Conservation (phyloP, 2,888 invertebrate species). For the Tetragonisca angustula region DNA sequence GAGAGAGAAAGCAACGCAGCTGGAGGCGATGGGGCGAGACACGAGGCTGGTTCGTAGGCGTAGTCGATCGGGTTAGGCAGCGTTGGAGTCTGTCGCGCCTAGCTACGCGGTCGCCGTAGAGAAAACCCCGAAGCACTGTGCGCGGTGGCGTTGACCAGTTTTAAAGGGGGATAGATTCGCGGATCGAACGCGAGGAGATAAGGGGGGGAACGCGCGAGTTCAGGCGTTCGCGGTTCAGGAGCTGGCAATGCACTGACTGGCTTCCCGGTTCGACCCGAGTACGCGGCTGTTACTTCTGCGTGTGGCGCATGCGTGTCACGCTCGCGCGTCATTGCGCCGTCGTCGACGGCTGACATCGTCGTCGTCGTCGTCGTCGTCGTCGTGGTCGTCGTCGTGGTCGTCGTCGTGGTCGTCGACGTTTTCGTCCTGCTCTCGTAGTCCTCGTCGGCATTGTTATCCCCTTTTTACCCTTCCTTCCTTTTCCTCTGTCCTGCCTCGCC, state of each 20-base stretch:
- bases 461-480: constrained; percentile 18
- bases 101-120: not conserved
- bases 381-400: constrained; percentile 59
- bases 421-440: constrained; percentile 55
- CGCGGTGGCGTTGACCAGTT: constrained; percentile 2
- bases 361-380: constrained; percentile 59
- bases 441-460: constrained; percentile 53
- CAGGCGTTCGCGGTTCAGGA: constrained; percentile 77
- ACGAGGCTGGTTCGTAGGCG: not conserved
- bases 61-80: not conserved
- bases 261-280: constrained; percentile 82
- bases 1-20: no score
- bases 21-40: not conserved
- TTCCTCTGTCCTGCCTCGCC: constrained; percentile 28
- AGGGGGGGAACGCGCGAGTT: constrained; percentile 32
- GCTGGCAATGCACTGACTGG: constrained; percentile 82
- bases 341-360: constrained; percentile 60
- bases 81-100: no score
- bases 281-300: constrained; percentile 76
- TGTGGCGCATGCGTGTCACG: constrained; percentile 79
- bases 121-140: not conserved
- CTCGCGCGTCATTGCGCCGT: constrained; percentile 72
- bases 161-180: constrained; percentile 18
- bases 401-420: constrained; percentile 50
- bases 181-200: not conserved